Percentiles rank a stretch among this genome's conserved stretches.
These are phyloP conservation scores for Diloba caeruleocephala DNA, from an alignment of 2,888 invertebrate genomes.

Conservation along the genomic window DNA sequence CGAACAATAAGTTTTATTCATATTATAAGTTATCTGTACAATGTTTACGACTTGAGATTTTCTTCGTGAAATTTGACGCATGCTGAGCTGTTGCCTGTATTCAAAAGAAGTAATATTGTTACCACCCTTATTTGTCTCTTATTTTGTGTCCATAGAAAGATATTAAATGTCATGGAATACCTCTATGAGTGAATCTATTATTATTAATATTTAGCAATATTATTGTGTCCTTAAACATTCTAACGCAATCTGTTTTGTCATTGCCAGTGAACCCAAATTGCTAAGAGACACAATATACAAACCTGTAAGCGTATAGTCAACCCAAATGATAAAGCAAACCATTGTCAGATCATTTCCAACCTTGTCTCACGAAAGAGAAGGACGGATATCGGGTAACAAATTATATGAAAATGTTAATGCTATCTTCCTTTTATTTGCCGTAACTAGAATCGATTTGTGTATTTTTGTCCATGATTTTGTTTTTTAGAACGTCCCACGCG, in stretches of 20 bases:
- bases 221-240: background rate
- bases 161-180: background rate
- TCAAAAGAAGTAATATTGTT: too few relatives aligned
- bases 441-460: background rate
- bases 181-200: background rate
- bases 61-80: too few relatives aligned
- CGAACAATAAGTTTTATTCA: too few relatives aligned
- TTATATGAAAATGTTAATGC: background rate
- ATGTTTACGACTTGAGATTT: too few relatives aligned
- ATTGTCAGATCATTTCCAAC: background rate
- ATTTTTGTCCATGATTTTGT: too few relatives aligned
- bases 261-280: conserved; percentile 1
- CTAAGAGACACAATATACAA: background rate
- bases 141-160: too few relatives aligned
- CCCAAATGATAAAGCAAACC: background rate
- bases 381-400: background rate
- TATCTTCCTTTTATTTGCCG: background rate
- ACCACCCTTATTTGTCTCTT: too few relatives aligned
- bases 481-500: too few relatives aligned
- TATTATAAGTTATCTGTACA: too few relatives aligned
- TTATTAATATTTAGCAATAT: background rate
- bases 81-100: too few relatives aligned
- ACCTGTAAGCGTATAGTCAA: background rate
- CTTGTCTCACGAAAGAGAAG: background rate
- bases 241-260: background rate